Conservation (phyloP, 2,888 invertebrate species). For the Phyllotreta striolata region DNA sequence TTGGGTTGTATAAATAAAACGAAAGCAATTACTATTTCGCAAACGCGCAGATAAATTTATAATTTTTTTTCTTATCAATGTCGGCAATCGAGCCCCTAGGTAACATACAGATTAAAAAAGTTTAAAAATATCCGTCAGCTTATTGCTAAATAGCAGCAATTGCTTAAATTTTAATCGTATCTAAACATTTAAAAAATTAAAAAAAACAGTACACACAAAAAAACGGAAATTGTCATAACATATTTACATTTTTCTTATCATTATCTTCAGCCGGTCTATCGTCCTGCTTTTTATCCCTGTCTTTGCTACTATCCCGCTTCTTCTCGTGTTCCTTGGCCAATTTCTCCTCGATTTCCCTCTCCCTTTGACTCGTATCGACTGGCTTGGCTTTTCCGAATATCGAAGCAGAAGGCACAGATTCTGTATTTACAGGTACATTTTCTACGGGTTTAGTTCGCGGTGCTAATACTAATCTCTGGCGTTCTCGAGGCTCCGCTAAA, state of each 20-base stretch:
- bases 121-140: too few species aligned
- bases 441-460: constrained; percentile 82
- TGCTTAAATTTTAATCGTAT: too few species aligned
- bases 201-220: neutral
- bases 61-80: too few species aligned
- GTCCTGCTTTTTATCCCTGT: constrained; percentile 33
- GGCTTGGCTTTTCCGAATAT: constrained; percentile 96
- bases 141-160: too few species aligned
- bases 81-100: too few species aligned
- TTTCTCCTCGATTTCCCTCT: constrained; percentile 90
- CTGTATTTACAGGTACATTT: constrained; percentile 53
- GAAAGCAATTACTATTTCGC: too few species aligned
- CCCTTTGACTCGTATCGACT: constrained; percentile 90
- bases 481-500: constrained; percentile 67
- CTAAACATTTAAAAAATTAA: neutral
- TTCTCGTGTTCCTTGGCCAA: constrained; percentile 67
- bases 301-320: constrained; percentile 53
- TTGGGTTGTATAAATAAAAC: too few species aligned
- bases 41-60: too few species aligned
- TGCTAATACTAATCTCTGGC: constrained; percentile 81
- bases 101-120: too few species aligned
- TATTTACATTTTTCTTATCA: constrained; percentile 35
- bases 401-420: constrained; percentile 69
- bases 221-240: neutral
- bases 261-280: constrained; percentile 12